These are phyloP conservation scores for Copidosoma aretas DNA, from an alignment of 2,888 invertebrate genomes.

Conservation along the genomic window DNA sequence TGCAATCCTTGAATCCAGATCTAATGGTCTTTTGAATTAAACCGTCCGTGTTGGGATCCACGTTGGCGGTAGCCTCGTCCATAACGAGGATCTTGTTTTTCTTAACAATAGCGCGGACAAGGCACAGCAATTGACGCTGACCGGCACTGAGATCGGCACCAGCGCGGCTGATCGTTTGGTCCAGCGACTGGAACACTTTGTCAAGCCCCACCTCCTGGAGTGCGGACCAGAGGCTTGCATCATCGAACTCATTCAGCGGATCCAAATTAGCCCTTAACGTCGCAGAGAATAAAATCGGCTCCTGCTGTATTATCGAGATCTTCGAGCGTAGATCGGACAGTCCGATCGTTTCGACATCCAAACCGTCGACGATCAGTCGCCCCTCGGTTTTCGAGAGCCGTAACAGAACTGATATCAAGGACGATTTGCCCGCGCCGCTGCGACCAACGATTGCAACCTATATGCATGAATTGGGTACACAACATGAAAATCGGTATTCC, in stretches of 20 bases:
- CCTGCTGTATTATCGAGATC: constrained; percentile 92
- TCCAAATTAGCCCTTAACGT: constrained; percentile 83
- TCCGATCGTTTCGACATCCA: constrained; percentile 74
- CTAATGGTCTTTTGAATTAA: constrained; percentile 86
- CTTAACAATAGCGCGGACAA: constrained; percentile 86
- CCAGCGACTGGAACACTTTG: constrained; percentile 70
- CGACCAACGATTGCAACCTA: constrained; percentile 67
- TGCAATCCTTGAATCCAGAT: constrained; percentile 78
- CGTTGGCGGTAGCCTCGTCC: constrained; percentile 92
- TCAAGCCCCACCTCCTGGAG: constrained; percentile 80
- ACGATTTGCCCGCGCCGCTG: constrained; percentile 87
- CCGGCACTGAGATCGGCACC: constrained; percentile 84
- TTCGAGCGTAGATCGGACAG: constrained; percentile 78
- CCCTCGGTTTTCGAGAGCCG: constrained; percentile 80
- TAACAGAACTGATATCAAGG: constrained; percentile 82
- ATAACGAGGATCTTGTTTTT: constrained; percentile 84
- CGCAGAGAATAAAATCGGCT: constrained; percentile 84
- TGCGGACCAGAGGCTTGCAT: constrained; percentile 84
- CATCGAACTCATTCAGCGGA: constrained; percentile 77
- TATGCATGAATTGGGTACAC: no score
- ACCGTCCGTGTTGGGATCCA: constrained; percentile 88
- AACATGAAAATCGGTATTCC: neutral
- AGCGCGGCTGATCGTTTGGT: constrained; percentile 76
- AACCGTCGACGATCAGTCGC: constrained; percentile 75
- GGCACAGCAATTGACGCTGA: constrained; percentile 85